Conservation (phyloP, 2,113 vertebrate species). For the Delphinapterus leucas region DNA sequence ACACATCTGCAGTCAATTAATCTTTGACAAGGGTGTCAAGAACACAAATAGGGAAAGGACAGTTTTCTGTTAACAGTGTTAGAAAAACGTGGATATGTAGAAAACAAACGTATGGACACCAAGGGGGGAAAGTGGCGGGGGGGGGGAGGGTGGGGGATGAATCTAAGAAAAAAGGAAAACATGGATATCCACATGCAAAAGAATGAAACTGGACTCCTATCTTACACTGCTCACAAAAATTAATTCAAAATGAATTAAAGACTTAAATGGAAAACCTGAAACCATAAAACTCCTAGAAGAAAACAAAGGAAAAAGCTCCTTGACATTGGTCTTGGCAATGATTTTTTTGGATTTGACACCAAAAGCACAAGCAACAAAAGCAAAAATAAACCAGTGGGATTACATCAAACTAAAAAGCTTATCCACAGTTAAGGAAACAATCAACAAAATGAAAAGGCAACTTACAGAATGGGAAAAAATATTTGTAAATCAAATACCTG, state of each 20-base stretch:
- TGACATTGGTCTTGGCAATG: neutral
- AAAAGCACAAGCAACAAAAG: neutral
- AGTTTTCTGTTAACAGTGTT: neutral
- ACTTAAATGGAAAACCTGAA: neutral
- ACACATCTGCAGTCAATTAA: neutral
- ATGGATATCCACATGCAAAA: neutral
- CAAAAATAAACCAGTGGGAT: neutral
- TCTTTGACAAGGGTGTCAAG: neutral
- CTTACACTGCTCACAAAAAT: neutral
- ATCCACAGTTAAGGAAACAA: neutral
- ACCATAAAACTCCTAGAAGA: neutral
- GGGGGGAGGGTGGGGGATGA: fast-evolving
- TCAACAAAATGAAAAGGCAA: neutral
- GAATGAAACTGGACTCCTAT: neutral
- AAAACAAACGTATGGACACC: too few relatives aligned
- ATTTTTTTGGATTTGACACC: neutral
- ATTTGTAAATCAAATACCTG: neutral
- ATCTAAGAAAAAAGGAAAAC: neutral
- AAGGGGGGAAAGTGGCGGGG: too few relatives aligned
- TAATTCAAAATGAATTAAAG: neutral
- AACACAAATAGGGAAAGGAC: neutral
- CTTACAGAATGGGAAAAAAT: neutral
- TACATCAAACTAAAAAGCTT: neutral
- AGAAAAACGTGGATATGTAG: neutral
- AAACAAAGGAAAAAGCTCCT: neutral